phyloP scores from a whole-genome alignment of 2,888 invertebrate species.

The Lepas anatifera region DNA sequence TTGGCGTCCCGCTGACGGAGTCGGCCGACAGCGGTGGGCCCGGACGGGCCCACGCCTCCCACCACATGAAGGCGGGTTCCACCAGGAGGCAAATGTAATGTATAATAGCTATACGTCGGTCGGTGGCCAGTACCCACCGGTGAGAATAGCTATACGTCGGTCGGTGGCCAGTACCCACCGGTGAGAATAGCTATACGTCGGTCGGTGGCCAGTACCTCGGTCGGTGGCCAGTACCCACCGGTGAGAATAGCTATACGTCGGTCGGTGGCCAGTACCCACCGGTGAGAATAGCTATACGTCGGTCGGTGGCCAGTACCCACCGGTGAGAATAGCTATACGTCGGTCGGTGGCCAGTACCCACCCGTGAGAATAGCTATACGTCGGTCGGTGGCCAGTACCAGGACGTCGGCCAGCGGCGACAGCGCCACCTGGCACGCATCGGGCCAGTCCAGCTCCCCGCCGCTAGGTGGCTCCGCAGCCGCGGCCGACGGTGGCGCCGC shows the following conservation, averaged over 20 bases:
- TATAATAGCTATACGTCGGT: no score
- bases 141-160: no score
- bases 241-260: constrained; percentile 51
- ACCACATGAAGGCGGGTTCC: no score
- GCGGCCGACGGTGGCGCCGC: not conserved
- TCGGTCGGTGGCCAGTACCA: constrained; percentile 52
- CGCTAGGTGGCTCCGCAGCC: not conserved
- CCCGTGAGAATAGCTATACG: constrained; percentile 50
- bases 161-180: constrained; percentile 38
- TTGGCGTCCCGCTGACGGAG: no score
- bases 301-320: no score
- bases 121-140: constrained; percentile 39
- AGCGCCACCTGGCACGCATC: constrained; percentile 52
- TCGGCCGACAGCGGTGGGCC: no score
- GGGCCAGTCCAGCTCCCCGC: constrained; percentile 40
- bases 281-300: no score
- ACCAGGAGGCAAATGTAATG: no score
- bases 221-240: constrained; percentile 41
- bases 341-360: constrained; percentile 48
- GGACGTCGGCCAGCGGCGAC: constrained; percentile 58
- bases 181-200: constrained; percentile 51
- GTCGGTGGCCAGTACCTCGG: no score
- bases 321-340: no score
- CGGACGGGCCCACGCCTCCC: no score
- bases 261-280: no score